Percentiles rank a stretch among this genome's conserved stretches.
Evolutionary conservation across 2,797 vertebrate genomes (phyloP).

Genomic region (Lemur catta): DNA sequence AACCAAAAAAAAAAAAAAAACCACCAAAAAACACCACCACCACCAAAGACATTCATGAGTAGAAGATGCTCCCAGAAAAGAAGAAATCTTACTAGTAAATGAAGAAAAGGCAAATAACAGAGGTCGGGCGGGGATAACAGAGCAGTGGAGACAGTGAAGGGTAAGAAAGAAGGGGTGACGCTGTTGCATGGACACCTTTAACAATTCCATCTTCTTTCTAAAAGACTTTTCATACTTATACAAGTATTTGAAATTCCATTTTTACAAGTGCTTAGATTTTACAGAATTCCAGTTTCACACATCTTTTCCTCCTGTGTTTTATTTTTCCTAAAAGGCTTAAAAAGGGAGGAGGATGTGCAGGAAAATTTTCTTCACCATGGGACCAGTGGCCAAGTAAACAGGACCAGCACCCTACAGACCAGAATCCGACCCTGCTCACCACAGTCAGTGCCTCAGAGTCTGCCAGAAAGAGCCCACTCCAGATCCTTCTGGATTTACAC

Average conservation of each 20-base stretch:
- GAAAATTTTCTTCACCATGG: background rate
- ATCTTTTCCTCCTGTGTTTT: background rate
- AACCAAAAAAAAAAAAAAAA: too few species aligned
- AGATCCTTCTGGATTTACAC: background rate
- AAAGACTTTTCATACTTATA: background rate
- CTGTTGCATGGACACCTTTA: fast-evolving
- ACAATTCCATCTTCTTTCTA: background rate
- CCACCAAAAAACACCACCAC: too few species aligned
- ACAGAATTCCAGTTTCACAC: background rate
- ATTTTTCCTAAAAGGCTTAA: background rate
- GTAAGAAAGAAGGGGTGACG: too few species aligned
- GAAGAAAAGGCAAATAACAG: background rate
- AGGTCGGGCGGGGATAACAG: fast-evolving
- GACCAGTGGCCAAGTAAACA: background rate
- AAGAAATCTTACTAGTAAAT: background rate
- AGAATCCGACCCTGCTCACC: background rate
- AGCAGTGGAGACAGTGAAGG: fast-evolving
- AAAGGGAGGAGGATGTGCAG: background rate
- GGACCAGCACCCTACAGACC: background rate
- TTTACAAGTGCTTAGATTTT: background rate
- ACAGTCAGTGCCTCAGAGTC: too few species aligned
- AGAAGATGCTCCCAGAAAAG: background rate
- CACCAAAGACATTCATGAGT: background rate
- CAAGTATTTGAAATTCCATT: background rate
- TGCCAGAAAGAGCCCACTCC: background rate